Evolutionary conservation across 2,888 invertebrate genomes (phyloP).

Genomic region (Stenurella melanura): DNA sequence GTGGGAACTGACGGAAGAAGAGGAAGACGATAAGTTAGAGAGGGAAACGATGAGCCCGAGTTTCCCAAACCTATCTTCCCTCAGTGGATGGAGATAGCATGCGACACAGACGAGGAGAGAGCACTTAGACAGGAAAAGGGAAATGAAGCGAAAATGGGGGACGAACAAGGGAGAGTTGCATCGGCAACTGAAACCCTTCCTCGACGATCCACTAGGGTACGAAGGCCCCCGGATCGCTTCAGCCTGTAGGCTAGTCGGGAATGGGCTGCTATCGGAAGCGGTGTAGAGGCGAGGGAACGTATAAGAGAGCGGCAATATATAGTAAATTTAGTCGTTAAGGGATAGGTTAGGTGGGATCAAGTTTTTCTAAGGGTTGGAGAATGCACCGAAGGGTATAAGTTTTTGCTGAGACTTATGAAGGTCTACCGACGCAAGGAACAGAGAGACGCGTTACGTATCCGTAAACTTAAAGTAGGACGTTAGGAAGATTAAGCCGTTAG

Average conservation of each 20-base stretch:
- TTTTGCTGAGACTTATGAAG: no score
- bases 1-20: background rate
- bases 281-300: background rate
- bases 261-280: background rate
- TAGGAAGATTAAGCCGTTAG: no score
- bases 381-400: no score
- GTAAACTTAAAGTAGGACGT: no score
- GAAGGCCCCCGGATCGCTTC: conserved; percentile 6
- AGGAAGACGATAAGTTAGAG: background rate
- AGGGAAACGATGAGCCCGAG: background rate
- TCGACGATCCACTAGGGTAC: background rate
- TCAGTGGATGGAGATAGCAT: background rate
- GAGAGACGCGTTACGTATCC: no score
- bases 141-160: background rate
- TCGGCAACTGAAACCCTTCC: background rate
- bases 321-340: no score
- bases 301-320: background rate
- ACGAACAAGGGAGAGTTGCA: background rate
- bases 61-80: background rate
- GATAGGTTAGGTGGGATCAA: no score
- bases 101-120: background rate
- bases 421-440: no score
- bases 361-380: no score
- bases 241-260: no score
- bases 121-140: background rate